Evolutionary conservation across 2,113 vertebrate genomes (phyloP), one percentile per base, ranked within the genome.

Genomic region (Thermophis baileyi): DNA sequence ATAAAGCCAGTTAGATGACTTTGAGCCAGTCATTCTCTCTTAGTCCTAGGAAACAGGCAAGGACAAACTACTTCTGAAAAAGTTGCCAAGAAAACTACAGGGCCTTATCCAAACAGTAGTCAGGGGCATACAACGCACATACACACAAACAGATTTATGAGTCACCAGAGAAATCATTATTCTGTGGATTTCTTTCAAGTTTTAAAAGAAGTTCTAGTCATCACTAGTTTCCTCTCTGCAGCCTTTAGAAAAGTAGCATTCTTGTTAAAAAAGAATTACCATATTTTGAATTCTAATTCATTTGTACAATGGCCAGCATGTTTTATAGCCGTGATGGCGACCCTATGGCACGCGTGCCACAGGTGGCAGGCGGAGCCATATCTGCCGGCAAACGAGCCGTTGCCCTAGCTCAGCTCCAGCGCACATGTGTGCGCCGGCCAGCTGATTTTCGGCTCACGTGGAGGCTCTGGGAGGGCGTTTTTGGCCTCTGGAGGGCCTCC

Each of bases 271-370:
- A 93, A 93, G 35, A 89, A 90, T 49, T 55, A 95, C 47, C 6
- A 4, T 47, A 47, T 51, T 88, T 27, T 94, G 96, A 94, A 97
- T 97, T 93, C 95, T 95, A 95, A 96, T 96, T 90, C 55, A 51
- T 90, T 14, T 54, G 92, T 93, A 93, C 40, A 0, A 87, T 92
- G 69, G 55, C 27, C 91, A 55, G 95, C 60, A 11, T 7, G 92
- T 57, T 85, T 24, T 22, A n/a, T 55, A 94, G 96, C 44, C n/a
- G n/a, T n/a, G n/a, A n/a, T n/a, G n/a, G n/a, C n/a, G n/a, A n/a
- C n/a, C n/a, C n/a, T n/a, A n/a, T n/a, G n/a, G n/a, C n/a, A n/a
- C n/a, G n/a, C n/a, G n/a, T n/a, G n/a, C n/a, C n/a, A n/a, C n/a
- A n/a, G n/a, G n/a, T n/a, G n/a, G n/a, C n/a, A n/a, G n/a, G n/a